A percentile compares a stretch with the other conserved stretches of the same genome.
phyloP scores from a whole-genome alignment of 2,888 invertebrate species.

The Drosophila anomalata region DNA sequence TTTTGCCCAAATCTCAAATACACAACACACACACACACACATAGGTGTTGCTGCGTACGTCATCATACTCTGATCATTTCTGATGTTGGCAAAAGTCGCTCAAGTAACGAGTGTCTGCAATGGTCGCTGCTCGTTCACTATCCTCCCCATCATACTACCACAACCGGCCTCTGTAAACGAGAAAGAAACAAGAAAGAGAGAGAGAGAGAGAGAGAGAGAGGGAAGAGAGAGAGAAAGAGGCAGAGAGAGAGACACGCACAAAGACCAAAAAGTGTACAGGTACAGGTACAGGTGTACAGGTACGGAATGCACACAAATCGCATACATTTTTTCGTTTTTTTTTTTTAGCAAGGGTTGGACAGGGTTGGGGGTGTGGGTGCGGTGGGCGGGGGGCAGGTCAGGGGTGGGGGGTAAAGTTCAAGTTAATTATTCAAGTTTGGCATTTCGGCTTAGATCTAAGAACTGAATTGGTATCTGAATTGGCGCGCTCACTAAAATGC shows the following conservation, averaged over 20 bases:
- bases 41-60: slow-evolving; percentile 6
- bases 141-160: slow-evolving; percentile 86
- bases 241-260: slow-evolving; percentile 79
- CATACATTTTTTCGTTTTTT: slow-evolving; percentile 9
- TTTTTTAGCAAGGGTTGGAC: slow-evolving; percentile 40
- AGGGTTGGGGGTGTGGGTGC: slow-evolving; percentile 39
- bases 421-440: slow-evolving; percentile 80
- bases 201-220: slow-evolving; percentile 80
- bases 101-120: slow-evolving; percentile 71
- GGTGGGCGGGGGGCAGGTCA: slow-evolving; percentile 29
- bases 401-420: slow-evolving; percentile 76
- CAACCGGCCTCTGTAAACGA: slow-evolving; percentile 92
- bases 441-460: slow-evolving; percentile 64
- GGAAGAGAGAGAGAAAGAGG: slow-evolving; percentile 67
- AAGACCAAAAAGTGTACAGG: slow-evolving; percentile 50
- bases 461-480: slow-evolving; percentile 31
- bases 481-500: slow-evolving; percentile 35
- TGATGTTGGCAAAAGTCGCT: slow-evolving; percentile 66
- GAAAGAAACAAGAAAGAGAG: slow-evolving; percentile 84
- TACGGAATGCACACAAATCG: slow-evolving; percentile 33
- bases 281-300: slow-evolving; percentile 12
- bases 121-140: slow-evolving; percentile 74
- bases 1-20: slow-evolving; percentile 37
- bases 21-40: slow-evolving; percentile 5
- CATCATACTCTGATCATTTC: slow-evolving; percentile 24